Percentiles rank a stretch among this genome's conserved stretches.
Conservation (phyloP, 2,113 vertebrate genomes). For the Herpailurus yagouaroundi region DNA sequence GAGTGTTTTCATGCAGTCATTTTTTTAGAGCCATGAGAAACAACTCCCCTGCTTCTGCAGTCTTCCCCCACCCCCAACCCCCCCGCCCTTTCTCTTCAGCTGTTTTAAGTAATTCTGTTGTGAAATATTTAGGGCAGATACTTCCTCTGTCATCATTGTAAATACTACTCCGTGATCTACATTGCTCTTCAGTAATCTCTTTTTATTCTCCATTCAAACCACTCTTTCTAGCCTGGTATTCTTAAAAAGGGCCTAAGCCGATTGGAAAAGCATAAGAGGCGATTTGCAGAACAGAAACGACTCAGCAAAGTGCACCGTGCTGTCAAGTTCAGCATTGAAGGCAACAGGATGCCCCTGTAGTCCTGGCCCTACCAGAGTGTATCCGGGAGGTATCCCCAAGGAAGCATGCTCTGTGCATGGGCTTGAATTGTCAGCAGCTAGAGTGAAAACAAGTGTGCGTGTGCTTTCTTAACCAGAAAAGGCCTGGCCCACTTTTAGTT, state of each 20-base stretch:
- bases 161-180: conserved; percentile 56
- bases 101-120: conserved; percentile 1
- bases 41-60: neutral
- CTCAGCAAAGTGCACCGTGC: conserved; percentile 90
- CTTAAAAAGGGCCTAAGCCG: conserved; percentile 92
- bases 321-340: conserved; percentile 98
- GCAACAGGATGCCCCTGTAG: conserved; percentile 96
- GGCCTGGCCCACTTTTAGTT: neutral
- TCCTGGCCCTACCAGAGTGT: conserved; percentile 79
- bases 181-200: conserved; percentile 78
- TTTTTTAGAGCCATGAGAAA: neutral
- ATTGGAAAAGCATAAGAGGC: conserved; percentile 98
- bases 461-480: conserved; percentile 72
- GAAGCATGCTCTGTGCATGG: conserved; percentile 85
- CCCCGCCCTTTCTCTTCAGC: neutral
- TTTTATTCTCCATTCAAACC: conserved; percentile 84
- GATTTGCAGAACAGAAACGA: conserved; percentile 94
- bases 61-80: neutral
- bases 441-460: conserved; percentile 64
- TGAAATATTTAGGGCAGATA: neutral
- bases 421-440: conserved; percentile 76
- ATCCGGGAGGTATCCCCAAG: conserved; percentile 84
- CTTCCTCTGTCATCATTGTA: conserved; percentile 33
- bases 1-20: neutral
- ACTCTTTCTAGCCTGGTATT: conserved; percentile 90